Conservation (phyloP, 1,140 invertebrate genomes). For the Aphaenogaster floridana region DNA sequence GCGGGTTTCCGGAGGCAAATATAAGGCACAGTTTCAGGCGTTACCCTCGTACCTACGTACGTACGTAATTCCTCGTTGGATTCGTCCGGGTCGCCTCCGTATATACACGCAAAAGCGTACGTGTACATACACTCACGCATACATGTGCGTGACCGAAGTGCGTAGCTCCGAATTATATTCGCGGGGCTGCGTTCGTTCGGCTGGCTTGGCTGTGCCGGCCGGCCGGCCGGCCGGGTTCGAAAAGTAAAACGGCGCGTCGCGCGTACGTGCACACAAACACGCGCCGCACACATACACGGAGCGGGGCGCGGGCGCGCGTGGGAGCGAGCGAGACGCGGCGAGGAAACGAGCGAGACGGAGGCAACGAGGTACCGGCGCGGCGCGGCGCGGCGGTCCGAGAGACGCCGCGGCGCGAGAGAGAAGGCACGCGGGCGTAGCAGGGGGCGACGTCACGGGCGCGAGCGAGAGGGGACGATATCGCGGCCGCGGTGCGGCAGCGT, state of each 20-base stretch:
- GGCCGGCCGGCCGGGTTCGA: constrained; percentile 61
- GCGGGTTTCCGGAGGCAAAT: constrained; percentile 5
- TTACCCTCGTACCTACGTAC: constrained; percentile 12
- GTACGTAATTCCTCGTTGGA: constrained; percentile 10
- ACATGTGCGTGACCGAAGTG: background rate
- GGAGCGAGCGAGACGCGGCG: constrained; percentile 23
- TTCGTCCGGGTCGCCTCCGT: constrained; percentile 16
- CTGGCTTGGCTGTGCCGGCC: constrained; percentile 32
- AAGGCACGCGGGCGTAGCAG: constrained; percentile 34
- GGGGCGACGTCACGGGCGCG: constrained; percentile 20
- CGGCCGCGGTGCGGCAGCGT: background rate
- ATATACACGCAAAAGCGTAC: background rate
- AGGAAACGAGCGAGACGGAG: constrained; percentile 27
- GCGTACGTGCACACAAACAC: constrained; percentile 54
- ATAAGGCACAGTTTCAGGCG: constrained; percentile 10
- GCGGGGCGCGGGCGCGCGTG: background rate
- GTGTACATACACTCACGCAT: background rate
- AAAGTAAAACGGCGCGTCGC: constrained; percentile 72
- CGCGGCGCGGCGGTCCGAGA: constrained; percentile 22
- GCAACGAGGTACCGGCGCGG: constrained; percentile 1
- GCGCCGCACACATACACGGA: too few relatives aligned
- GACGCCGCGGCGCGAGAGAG: constrained; percentile 31
- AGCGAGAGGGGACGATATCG: constrained; percentile 19
- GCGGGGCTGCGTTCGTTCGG: constrained; percentile 29
- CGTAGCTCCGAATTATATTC: constrained; percentile 65